A percentile compares a stretch with the other conserved stretches of the same genome.
These are phyloP conservation scores for Diarsia rubi DNA, from an alignment of 2,888 invertebrate genomes.

Conservation along the genomic window DNA sequence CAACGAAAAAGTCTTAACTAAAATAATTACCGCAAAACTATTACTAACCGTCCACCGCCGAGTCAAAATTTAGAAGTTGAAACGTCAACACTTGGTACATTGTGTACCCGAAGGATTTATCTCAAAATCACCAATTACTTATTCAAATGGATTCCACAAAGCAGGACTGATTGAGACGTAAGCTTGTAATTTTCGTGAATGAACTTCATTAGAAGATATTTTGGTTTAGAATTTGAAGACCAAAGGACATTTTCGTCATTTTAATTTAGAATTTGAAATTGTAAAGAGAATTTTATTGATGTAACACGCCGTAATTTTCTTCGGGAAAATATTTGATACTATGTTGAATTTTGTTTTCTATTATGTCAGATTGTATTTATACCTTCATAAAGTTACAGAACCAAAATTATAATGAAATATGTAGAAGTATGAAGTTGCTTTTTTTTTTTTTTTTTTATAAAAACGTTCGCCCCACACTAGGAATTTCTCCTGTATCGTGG, in stretches of 20 bases:
- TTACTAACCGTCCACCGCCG: slow-evolving; percentile 10
- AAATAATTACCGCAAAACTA: slow-evolving; percentile 20
- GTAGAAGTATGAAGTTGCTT: too few relatives aligned
- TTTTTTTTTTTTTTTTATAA: too few relatives aligned
- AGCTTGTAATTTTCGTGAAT: slow-evolving; percentile 45
- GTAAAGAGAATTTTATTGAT: neutral
- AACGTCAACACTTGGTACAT: slow-evolving; percentile 22
- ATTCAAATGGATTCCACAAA: slow-evolving; percentile 47
- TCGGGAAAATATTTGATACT: neutral
- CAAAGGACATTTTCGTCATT: slow-evolving; percentile 8
- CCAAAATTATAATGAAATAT: too few relatives aligned
- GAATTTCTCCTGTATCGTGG: too few relatives aligned
- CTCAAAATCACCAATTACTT: slow-evolving; percentile 44
- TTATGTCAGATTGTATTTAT: neutral
- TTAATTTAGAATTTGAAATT: neutral
- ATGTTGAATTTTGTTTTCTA: neutral
- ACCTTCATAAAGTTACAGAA: neutral
- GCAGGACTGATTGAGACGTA: slow-evolving; percentile 44
- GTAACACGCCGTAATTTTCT: neutral
- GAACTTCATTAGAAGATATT: slow-evolving; percentile 37
- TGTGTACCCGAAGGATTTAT: slow-evolving; percentile 37
- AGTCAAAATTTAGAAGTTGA: slow-evolving; percentile 6
- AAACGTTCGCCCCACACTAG: too few relatives aligned
- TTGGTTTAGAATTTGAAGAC: slow-evolving; percentile 10
- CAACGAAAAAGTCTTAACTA: neutral